These are phyloP conservation scores for Philopotamus ludificatus DNA, from an alignment of 1,140 invertebrate genomes.

Conservation along the genomic window DNA sequence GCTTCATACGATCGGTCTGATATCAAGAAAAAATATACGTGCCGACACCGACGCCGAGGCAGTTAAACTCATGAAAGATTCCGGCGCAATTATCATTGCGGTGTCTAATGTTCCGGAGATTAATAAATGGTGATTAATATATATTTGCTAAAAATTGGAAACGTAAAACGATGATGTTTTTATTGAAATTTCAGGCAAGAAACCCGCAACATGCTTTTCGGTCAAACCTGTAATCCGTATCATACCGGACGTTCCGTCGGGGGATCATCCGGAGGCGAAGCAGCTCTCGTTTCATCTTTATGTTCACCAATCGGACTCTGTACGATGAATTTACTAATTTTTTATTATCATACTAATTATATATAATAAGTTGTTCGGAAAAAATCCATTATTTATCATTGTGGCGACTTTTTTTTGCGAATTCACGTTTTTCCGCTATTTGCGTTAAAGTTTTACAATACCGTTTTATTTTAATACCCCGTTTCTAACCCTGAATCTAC, in stretches of 20 bases:
- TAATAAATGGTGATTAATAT: conserved; percentile 55
- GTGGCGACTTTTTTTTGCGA: too few species aligned
- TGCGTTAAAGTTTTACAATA: too few species aligned
- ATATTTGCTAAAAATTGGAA: neutral
- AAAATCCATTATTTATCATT: too few species aligned
- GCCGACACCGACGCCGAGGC: conserved; percentile 75
- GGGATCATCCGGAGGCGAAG: conserved; percentile 85
- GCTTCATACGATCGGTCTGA: conserved; percentile 66
- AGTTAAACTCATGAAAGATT: conserved; percentile 69
- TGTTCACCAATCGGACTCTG: conserved; percentile 85
- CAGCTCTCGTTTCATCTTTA: conserved; percentile 67
- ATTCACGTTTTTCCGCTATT: too few species aligned
- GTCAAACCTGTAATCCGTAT: conserved; percentile 92
- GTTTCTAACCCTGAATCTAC: too few species aligned
- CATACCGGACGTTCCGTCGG: conserved; percentile 78
- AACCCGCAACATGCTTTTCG: conserved; percentile 86
- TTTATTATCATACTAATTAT: too few species aligned
- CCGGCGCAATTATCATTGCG: conserved; percentile 86
- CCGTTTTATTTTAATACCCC: too few species aligned
- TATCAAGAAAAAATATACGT: conserved; percentile 55
- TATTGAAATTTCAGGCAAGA: conserved; percentile 74
- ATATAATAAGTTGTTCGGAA: too few species aligned
- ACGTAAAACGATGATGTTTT: neutral
- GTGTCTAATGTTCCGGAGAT: conserved; percentile 93
- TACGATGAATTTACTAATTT: too few species aligned